A percentile compares a stretch with the other conserved stretches of the same genome.
Conservation (phyloP, 2,797 vertebrate genomes). For the Hylomyscus alleni region DNA sequence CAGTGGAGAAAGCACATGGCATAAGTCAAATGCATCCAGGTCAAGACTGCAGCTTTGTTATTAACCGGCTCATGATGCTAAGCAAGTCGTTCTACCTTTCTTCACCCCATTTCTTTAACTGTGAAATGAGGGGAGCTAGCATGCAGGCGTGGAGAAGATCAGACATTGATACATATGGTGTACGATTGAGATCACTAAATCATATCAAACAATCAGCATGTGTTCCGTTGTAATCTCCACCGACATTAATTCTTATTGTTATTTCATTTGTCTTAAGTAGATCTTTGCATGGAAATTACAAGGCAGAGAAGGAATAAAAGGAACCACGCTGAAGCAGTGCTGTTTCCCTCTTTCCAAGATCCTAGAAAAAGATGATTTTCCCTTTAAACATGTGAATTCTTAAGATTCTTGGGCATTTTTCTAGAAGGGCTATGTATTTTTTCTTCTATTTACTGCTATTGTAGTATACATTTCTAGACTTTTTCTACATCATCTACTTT, state of each 20-base stretch:
- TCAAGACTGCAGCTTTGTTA: neutral
- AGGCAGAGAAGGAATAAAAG: constrained; percentile 2
- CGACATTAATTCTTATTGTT: neutral
- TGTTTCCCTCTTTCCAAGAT: neutral
- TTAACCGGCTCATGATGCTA: neutral
- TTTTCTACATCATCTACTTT: neutral
- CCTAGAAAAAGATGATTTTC: neutral
- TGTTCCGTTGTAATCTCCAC: neutral
- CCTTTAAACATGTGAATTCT: constrained; percentile 7
- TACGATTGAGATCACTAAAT: neutral
- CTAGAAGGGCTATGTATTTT: neutral
- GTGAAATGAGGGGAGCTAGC: neutral
- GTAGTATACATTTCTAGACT: neutral
- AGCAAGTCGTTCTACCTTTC: neutral
- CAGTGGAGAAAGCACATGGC: neutral
- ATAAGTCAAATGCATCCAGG: neutral
- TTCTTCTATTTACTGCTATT: constrained; percentile 1
- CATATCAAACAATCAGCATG: neutral
- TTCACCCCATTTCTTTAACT: neutral
- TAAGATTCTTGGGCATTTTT: constrained; percentile 13
- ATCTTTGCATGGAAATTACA: neutral
- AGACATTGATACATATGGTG: neutral
- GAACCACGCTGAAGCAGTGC: neutral
- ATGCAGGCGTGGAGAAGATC: neutral
- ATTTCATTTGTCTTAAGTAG: constrained; percentile 31